Evolutionary conservation across 2,797 vertebrate genomes (phyloP).

Genomic region (Cossypha caffra): DNA sequence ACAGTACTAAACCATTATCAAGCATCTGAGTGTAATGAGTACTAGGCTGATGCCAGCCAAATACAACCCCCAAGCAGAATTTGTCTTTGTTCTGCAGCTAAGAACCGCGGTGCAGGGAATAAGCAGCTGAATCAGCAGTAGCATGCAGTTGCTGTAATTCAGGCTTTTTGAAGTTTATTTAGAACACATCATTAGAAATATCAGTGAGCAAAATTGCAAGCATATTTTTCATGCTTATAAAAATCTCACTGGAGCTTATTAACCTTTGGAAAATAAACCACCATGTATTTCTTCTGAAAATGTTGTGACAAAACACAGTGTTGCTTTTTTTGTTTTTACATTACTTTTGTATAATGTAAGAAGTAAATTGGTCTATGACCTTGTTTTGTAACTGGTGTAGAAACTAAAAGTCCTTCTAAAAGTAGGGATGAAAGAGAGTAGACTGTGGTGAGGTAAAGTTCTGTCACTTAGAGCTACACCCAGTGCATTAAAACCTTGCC

Average conservation of each 20-base stretch:
- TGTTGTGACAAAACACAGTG: neutral
- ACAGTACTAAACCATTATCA: neutral
- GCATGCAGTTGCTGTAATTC: neutral
- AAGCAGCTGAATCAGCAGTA: neutral
- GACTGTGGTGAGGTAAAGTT: neutral
- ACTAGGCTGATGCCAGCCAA: neutral
- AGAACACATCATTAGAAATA: neutral
- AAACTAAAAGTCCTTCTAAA: neutral
- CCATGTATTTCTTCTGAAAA: neutral
- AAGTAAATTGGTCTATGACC: fast-evolving
- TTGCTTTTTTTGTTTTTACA: neutral
- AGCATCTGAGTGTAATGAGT: neutral
- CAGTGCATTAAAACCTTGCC: neutral
- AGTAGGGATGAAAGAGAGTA: neutral
- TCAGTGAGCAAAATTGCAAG: neutral
- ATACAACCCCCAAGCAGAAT: neutral
- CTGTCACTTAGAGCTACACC: neutral
- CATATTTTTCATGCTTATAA: neutral
- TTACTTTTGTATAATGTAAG: neutral
- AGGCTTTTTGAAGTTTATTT: slow-evolving; percentile 13
- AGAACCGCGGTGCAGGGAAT: neutral
- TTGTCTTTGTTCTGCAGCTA: neutral
- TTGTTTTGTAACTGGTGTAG: neutral
- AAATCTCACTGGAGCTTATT: slow-evolving; percentile 23
- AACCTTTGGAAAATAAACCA: neutral